Base-by-base conservation (phyloP, 2,113 vertebrate genomes). In the Rhineura floridana region DNA sequence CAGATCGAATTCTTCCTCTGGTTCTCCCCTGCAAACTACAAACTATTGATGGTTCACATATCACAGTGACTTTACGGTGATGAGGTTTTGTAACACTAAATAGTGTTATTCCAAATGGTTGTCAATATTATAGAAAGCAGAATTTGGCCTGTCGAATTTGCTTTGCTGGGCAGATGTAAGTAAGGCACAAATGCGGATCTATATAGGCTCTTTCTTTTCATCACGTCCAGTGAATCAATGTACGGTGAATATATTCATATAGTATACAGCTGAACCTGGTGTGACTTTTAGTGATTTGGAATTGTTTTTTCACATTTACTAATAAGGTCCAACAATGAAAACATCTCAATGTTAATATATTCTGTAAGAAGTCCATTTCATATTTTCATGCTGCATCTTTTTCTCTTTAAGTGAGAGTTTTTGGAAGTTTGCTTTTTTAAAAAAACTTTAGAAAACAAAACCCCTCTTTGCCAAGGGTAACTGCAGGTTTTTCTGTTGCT, bases 111-210 rank as follows among this genome's bases (percentile, higher is more conserved):
- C 89, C 17, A 55, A 28, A 73, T 50, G 50, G 33, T 17, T 44
- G 55, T 79, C 59, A 25, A 42, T 62, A 65, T 65, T 30, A 42
- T 63, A 28, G 84, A 63, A 76, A 85, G 21, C 55, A 83, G 80
- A 83, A 88, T 88, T 67, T 65, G 59, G 52, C 59, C 81, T 28
- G 6, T 84, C 85, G 11, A n/a, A n/a, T 55, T 76, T 89, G 33
- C 73, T 75, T 83, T 84, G 13, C 67, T 46, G 87, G 84, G 15
- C 13, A 81, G 85, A 8, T 44, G 63, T 90, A 88, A 91, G 92
- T 91, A 84, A 86, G 86, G 30, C 63, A 80, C 79, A 80, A 88
- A 89, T 86, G 36, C 84, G 83, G 80, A 84, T 55, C 46, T 76
- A 87, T 52, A 75, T 19, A 52, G 13, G 72, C 36, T 39, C 52